phyloP scores from a whole-genome alignment of 2,888 invertebrate species.

The Noctua comes region DNA sequence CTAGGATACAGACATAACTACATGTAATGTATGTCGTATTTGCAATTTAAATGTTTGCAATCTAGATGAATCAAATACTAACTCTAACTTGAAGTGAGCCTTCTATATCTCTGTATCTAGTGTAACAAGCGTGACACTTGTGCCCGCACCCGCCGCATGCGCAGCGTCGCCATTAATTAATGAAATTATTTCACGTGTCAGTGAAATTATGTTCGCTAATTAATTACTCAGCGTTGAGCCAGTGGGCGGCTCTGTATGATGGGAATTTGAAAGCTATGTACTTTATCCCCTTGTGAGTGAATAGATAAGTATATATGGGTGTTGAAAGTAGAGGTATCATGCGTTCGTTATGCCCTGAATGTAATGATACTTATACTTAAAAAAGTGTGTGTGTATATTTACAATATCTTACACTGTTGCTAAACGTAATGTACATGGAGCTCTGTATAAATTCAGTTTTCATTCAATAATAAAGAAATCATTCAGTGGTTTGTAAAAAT shows the following conservation, averaged over 20 bases:
- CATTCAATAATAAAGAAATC: background rate
- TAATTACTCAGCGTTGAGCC: slow-evolving; percentile 41
- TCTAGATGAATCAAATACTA: background rate
- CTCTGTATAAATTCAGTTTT: background rate
- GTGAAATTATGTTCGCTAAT: slow-evolving; percentile 50
- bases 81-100: background rate
- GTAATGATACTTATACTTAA: background rate
- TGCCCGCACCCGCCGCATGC: slow-evolving; percentile 52
- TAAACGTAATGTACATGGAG: background rate
- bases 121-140: slow-evolving; percentile 58
- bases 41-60: background rate
- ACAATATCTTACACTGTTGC: background rate
- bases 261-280: slow-evolving; percentile 45
- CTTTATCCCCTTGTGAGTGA: slow-evolving; percentile 7
- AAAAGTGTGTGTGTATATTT: background rate
- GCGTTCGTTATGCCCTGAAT: background rate
- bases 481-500: background rate
- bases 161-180: slow-evolving; percentile 60
- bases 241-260: slow-evolving; percentile 31
- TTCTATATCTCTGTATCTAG: slow-evolving; percentile 2
- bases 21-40: background rate
- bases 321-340: slow-evolving; percentile 8
- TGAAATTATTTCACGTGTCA: slow-evolving; percentile 62
- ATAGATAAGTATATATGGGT: background rate
- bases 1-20: background rate